Conservation (phyloP, 2,888 invertebrate species). For the Petrolisthes cinctipes region DNA sequence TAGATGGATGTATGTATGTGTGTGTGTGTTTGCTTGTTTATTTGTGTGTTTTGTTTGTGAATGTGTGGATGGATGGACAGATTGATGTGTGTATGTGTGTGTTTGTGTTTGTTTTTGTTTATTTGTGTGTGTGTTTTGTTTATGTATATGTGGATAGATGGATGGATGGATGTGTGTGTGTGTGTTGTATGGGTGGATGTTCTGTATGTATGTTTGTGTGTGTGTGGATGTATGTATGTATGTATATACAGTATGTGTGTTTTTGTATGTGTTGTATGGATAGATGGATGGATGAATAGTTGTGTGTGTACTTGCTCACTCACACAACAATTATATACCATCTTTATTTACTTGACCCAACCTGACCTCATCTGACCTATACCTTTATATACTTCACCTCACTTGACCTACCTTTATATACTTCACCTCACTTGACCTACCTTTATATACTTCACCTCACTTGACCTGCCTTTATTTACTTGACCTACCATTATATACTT, state of each 20-base stretch:
- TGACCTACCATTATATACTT: too few species aligned
- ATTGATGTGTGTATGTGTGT: too few species aligned
- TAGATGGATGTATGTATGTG: background rate
- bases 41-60: background rate
- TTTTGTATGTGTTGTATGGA: background rate
- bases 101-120: background rate
- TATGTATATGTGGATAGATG: background rate
- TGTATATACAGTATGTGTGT: background rate
- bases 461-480: too few species aligned
- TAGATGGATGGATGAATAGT: background rate
- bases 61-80: background rate
- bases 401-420: too few species aligned
- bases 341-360: too few species aligned
- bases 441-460: too few species aligned
- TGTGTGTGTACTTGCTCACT: background rate
- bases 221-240: background rate
- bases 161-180: background rate
- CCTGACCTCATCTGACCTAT: too few species aligned
- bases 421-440: too few species aligned
- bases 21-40: conserved; percentile 10
- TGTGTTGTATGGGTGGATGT: too few species aligned
- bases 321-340: too few species aligned
- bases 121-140: background rate
- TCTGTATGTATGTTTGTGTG: background rate
- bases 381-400: too few species aligned